Conservation (phyloP, 1,140 invertebrate species). For the Bactericera cockerelli region DNA sequence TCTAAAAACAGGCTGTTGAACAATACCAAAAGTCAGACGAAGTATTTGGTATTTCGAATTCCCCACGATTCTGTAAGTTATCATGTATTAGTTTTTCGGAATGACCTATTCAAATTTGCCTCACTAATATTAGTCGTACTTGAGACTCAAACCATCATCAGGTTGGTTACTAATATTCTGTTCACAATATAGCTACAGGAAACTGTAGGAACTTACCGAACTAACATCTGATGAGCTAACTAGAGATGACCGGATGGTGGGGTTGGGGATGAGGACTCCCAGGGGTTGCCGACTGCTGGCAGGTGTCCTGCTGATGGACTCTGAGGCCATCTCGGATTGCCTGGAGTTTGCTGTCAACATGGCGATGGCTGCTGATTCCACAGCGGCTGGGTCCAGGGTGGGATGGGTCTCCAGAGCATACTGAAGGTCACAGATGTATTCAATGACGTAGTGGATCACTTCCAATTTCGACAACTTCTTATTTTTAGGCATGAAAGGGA, state of each 20-base stretch:
- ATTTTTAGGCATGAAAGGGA: constrained; percentile 73
- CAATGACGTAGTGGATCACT: constrained; percentile 90
- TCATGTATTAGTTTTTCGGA: too few relatives aligned
- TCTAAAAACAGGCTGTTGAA: too few relatives aligned
- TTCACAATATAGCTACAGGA: too few relatives aligned
- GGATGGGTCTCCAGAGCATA: constrained; percentile 51
- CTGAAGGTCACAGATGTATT: constrained; percentile 90
- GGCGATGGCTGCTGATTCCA: constrained; percentile 20
- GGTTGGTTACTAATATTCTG: too few relatives aligned
- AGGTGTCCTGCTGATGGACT: constrained; percentile 7
- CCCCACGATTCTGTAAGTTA: too few relatives aligned
- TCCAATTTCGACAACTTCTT: constrained; percentile 80
- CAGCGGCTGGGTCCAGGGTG: constrained; percentile 16
- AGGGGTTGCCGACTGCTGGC: constrained; percentile 22
- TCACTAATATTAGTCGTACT: too few relatives aligned
- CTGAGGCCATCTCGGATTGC: neutral
- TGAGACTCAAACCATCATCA: too few relatives aligned
- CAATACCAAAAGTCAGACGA: too few relatives aligned
- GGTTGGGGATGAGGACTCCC: constrained; percentile 24
- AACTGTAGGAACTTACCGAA: constrained; percentile 6
- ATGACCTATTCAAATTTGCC: too few relatives aligned
- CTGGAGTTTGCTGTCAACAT: constrained; percentile 17
- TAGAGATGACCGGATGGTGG: constrained; percentile 18
- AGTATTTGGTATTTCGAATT: too few relatives aligned
- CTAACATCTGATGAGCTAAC: constrained; percentile 12